Evolutionary conservation across 2,113 vertebrate species (phyloP).

Genomic region (Maccullochella peelii): DNA sequence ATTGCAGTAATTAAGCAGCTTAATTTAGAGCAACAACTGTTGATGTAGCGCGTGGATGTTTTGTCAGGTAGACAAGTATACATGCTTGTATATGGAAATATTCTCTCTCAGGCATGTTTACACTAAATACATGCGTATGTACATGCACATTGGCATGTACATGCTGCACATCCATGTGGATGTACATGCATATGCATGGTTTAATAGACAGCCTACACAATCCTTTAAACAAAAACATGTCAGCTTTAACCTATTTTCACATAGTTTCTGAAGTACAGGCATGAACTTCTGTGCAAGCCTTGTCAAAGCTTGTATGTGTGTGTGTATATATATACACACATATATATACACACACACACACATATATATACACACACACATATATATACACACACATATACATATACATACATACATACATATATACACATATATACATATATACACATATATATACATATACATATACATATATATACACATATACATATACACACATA

Average conservation of each 20-base stretch:
- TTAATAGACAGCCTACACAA: conserved; percentile 68
- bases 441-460: no score
- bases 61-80: conserved; percentile 80
- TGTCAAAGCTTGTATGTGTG: conserved; percentile 56
- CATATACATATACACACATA: no score
- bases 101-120: conserved; percentile 63
- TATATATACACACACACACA: no score
- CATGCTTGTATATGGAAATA: conserved; percentile 64
- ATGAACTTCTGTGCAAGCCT: conserved; percentile 60
- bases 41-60: conserved; percentile 73
- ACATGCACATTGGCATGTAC: background rate
- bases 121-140: conserved; percentile 48
- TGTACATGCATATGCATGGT: conserved; percentile 31
- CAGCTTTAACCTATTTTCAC: conserved; percentile 77
- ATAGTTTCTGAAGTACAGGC: conserved; percentile 66
- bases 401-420: no score
- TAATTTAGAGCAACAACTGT: conserved; percentile 80
- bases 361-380: no score
- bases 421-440: no score
- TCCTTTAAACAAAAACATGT: conserved; percentile 69
- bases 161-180: background rate
- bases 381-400: no score
- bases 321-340: conserved; percentile 7
- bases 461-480: no score
- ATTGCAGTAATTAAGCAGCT: conserved; percentile 79